Evolutionary conservation across 2,113 vertebrate genomes (phyloP).

Genomic region (Neoarius graeffei): DNA sequence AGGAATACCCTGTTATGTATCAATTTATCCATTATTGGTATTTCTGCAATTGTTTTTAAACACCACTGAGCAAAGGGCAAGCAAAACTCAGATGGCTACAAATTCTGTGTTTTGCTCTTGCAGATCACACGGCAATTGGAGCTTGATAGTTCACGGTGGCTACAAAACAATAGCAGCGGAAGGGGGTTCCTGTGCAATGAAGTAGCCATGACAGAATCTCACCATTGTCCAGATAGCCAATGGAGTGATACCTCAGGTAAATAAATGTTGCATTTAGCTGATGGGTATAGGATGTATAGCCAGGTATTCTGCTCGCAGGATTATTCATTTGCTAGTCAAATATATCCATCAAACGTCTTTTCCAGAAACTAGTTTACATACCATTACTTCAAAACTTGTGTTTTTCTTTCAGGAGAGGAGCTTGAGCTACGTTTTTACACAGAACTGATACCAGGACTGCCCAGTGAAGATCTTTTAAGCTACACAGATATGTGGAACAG

Average conservation of each 20-base stretch:
- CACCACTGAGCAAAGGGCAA: not conserved
- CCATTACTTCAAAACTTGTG: not conserved
- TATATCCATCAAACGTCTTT: not conserved
- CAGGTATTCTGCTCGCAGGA: not conserved
- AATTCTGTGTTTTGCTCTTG: conserved; percentile 59
- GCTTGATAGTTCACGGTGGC: conserved; percentile 56
- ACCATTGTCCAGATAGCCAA: conserved; percentile 68
- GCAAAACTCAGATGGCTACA: conserved; percentile 54
- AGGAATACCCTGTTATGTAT: conserved; percentile 63
- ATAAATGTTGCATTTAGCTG: conserved; percentile 34
- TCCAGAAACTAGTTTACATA: not conserved
- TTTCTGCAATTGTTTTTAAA: conserved; percentile 31
- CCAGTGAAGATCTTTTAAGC: not conserved
- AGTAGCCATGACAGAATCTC: conserved; percentile 54
- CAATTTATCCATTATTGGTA: conserved; percentile 35
- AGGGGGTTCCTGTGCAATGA: conserved; percentile 71
- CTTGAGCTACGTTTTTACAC: conserved; percentile 50
- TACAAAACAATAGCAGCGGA: conserved; percentile 40
- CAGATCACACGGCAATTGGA: conserved; percentile 73
- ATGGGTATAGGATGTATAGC: not conserved
- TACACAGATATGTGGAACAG: conserved; percentile 49
- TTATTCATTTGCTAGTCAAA: conserved; percentile 9
- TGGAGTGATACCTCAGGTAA: conserved; percentile 76
- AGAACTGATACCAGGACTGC: conserved; percentile 46
- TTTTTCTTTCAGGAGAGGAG: conserved; percentile 50